Conservation (phyloP, 2,113 vertebrate genomes). For the Otocyon megalotis region DNA sequence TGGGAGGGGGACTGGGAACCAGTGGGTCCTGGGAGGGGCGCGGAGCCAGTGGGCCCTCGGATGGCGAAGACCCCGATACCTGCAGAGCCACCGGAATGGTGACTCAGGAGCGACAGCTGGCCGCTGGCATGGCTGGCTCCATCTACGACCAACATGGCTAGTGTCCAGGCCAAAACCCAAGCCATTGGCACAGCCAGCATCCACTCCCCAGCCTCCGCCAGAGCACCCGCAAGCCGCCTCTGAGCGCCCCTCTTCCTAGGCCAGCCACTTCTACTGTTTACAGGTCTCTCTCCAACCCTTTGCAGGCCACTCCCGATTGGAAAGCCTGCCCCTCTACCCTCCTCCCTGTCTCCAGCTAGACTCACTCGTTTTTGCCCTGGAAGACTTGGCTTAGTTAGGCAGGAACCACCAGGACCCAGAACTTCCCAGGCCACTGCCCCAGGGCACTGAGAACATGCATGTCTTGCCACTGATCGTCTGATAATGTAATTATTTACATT, state of each 20-base stretch:
- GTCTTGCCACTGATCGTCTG: background rate
- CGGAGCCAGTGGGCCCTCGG: background rate
- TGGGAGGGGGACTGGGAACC: too few species aligned
- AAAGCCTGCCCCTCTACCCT: background rate
- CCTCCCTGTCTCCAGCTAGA: background rate
- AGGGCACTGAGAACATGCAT: too few species aligned
- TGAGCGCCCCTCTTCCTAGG: background rate
- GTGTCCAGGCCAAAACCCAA: background rate
- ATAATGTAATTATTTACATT: background rate
- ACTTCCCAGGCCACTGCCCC: background rate
- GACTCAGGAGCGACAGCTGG: background rate
- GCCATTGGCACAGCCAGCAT: background rate
- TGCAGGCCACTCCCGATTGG: background rate
- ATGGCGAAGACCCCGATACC: background rate
- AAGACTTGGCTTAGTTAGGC: background rate
- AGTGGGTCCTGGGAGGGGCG: too few species aligned
- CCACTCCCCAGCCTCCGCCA: background rate
- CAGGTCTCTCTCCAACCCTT: background rate
- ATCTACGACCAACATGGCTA: background rate
- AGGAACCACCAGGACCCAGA: background rate
- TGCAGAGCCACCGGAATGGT: fast-evolving
- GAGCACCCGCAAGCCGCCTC: too few species aligned
- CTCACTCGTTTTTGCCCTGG: background rate
- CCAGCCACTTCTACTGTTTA: background rate
- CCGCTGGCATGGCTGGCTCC: background rate